Conservation (phyloP, 2,113 vertebrate genomes). For the Crotalus horridus region DNA sequence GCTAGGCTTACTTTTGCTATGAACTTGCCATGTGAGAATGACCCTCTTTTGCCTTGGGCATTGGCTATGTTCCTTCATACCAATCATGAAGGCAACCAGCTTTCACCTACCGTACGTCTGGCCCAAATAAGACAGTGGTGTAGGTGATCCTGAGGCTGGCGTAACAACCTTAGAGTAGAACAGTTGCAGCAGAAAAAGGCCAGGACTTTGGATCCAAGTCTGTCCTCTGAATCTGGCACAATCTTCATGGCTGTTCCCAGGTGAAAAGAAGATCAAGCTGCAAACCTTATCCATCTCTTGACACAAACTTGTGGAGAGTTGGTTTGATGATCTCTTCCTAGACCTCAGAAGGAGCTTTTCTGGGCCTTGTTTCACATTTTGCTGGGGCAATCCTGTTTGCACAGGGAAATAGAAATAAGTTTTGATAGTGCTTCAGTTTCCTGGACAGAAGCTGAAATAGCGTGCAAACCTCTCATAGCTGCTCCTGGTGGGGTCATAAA, state of each 20-base stretch:
- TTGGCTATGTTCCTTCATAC: neutral
- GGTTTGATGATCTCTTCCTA: neutral
- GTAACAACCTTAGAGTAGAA: too few species aligned
- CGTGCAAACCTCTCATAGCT: neutral
- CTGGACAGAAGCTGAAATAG: neutral
- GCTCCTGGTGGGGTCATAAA: neutral
- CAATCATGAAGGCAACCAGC: neutral
- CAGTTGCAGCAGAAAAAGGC: too few species aligned
- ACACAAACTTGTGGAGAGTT: neutral
- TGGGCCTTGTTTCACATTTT: neutral
- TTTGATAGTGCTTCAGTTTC: neutral
- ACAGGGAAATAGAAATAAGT: neutral
- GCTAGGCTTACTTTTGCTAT: neutral
- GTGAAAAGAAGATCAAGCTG: neutral
- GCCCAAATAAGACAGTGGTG: neutral
- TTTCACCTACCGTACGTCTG: neutral
- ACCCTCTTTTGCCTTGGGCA: neutral
- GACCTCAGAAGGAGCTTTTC: neutral
- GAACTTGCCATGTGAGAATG: neutral
- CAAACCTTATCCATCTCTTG: neutral
- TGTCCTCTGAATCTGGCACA: neutral
- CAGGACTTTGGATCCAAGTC: neutral
- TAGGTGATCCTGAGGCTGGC: too few species aligned
- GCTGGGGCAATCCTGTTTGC: neutral
- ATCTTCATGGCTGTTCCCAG: neutral